Evolutionary conservation across 2,888 invertebrate genomes (phyloP).

Genomic region (Laothoe populi): DNA sequence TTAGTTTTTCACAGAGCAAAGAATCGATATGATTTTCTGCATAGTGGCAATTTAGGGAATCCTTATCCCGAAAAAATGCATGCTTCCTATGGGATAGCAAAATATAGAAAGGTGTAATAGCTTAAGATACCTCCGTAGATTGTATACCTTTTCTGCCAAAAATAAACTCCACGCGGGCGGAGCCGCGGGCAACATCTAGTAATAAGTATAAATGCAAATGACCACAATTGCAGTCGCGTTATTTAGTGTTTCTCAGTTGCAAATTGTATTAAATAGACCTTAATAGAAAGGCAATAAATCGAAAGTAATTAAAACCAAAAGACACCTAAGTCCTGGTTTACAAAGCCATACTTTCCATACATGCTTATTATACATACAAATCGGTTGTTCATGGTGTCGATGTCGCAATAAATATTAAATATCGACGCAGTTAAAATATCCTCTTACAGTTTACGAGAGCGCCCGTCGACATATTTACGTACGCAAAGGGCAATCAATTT

Average conservation of each 20-base stretch:
- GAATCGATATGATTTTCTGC: too few relatives aligned
- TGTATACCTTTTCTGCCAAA: too few relatives aligned
- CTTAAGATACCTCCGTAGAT: too few relatives aligned
- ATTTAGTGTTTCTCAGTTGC: background rate
- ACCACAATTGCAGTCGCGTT: background rate
- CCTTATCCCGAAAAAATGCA: too few relatives aligned
- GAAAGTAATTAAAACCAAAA: conserved; percentile 17
- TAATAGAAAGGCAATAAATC: background rate
- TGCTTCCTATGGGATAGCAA: too few relatives aligned
- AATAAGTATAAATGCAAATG: background rate
- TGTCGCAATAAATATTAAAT: conserved; percentile 84
- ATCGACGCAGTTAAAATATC: conserved; percentile 83
- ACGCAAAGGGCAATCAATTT: conserved; percentile 75
- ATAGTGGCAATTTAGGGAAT: too few relatives aligned
- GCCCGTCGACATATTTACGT: conserved; percentile 78
- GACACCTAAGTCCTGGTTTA: background rate
- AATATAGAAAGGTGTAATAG: too few relatives aligned
- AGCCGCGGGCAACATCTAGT: too few relatives aligned
- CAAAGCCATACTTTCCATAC: conserved; percentile 52
- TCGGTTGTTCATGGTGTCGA: conserved; percentile 78
- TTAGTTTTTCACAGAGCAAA: too few relatives aligned
- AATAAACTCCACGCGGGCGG: too few relatives aligned
- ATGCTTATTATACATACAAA: conserved; percentile 73
- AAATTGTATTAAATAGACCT: conserved; percentile 3
- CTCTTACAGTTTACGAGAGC: conserved; percentile 83